These are phyloP conservation scores for Drosophila takahashii DNA, from an alignment of 1,140 invertebrate species.

Conservation along the genomic window DNA sequence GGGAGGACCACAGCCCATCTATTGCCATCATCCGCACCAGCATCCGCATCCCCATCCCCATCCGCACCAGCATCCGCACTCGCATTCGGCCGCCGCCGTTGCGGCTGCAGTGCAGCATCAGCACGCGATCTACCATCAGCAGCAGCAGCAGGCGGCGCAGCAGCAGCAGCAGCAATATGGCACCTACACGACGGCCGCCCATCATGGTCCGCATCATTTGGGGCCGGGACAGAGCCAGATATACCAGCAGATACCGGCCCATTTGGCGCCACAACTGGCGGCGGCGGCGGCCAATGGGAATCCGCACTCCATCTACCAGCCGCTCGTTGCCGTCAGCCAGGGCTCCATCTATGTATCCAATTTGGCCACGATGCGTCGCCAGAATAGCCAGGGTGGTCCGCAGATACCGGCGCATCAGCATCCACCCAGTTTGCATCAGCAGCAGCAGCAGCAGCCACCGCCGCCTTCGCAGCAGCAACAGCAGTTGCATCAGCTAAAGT, in stretches of 20 bases:
- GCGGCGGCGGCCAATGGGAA: slow-evolving; percentile 60
- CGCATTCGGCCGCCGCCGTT: slow-evolving; percentile 78
- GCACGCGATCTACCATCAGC: slow-evolving; percentile 83
- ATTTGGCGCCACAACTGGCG: slow-evolving; percentile 65
- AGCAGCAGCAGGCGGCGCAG: slow-evolving; percentile 74
- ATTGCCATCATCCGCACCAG: slow-evolving; percentile 81
- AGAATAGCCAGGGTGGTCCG: slow-evolving; percentile 75
- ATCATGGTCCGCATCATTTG: slow-evolving; percentile 76
- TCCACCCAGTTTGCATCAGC: slow-evolving; percentile 43
- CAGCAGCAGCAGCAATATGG: slow-evolving; percentile 74
- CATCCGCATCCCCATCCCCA: slow-evolving; percentile 81
- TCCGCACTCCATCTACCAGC: slow-evolving; percentile 83
- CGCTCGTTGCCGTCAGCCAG: slow-evolving; percentile 79
- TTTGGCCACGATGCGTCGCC: slow-evolving; percentile 79
- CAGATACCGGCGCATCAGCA: slow-evolving; percentile 77
- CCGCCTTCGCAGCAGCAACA: slow-evolving; percentile 64
- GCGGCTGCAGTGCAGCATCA: slow-evolving; percentile 81
- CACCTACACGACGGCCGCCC: slow-evolving; percentile 76
- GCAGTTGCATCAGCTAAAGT: slow-evolving; percentile 72
- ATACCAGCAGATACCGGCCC: slow-evolving; percentile 82
- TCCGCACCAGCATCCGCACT: slow-evolving; percentile 82
- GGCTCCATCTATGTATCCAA: slow-evolving; percentile 82
- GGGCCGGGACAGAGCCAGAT: slow-evolving; percentile 77
- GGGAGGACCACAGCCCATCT: slow-evolving; percentile 83
- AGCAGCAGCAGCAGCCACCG: slow-evolving; percentile 50